phyloP scores from a whole-genome alignment of 2,888 invertebrate genomes.

The Gymnocheta viridis region DNA sequence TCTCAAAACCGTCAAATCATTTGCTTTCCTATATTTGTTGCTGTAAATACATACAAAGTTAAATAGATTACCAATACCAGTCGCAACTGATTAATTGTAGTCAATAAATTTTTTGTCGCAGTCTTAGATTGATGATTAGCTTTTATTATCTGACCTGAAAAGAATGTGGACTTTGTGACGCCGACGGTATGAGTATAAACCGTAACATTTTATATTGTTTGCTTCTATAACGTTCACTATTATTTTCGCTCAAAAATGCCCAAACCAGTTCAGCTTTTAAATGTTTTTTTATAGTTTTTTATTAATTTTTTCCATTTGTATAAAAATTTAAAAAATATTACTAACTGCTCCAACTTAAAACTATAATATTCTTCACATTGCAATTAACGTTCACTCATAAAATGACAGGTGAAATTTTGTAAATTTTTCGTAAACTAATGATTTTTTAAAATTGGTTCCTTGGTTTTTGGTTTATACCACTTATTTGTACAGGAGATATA shows the following conservation, averaged over 20 bases:
- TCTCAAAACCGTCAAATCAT: too few relatives aligned
- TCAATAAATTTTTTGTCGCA: background rate
- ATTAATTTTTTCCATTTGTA: background rate
- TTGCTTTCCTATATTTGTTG: too few relatives aligned
- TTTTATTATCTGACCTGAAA: background rate
- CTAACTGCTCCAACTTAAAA: background rate
- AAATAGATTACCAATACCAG: background rate
- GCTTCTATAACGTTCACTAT: too few relatives aligned
- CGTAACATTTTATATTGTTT: too few relatives aligned
- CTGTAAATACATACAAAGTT: too few relatives aligned
- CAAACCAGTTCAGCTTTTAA: too few relatives aligned
- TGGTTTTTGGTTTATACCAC: slow-evolving; percentile 39
- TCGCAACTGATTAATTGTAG: background rate
- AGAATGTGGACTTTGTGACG: background rate
- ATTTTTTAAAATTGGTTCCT: slow-evolving; percentile 20
- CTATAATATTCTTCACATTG: background rate
- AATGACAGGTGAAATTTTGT: background rate
- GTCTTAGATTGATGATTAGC: background rate
- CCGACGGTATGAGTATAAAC: background rate
- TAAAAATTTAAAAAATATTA: background rate
- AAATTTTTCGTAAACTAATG: background rate
- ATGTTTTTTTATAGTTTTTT: too few relatives aligned
- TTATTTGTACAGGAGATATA: slow-evolving; percentile 73
- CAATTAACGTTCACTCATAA: background rate
- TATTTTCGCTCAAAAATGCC: too few relatives aligned